These are phyloP conservation scores for Heliconius ethilla DNA, from an alignment of 2,888 invertebrate species.

Conservation along the genomic window DNA sequence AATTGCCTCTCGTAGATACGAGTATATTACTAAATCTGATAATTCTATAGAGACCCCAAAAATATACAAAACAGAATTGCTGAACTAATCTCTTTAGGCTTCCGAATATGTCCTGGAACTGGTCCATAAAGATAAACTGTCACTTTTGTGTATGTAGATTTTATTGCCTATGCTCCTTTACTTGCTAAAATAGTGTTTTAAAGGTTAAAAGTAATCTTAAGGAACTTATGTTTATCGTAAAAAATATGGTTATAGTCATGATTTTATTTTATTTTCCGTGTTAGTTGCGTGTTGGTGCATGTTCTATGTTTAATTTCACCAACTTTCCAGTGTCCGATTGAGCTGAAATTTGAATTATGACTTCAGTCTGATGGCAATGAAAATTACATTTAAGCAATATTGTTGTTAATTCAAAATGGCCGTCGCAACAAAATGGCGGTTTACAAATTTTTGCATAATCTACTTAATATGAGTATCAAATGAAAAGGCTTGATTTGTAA, in stretches of 20 bases:
- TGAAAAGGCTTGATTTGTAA: no score
- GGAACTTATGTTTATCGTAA: no score
- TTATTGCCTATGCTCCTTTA: constrained; percentile 23
- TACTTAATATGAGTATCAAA: no score
- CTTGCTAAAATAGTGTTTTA: no score
- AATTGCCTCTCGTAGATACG: not conserved
- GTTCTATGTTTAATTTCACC: not conserved
- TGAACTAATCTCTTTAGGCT: constrained; percentile 28
- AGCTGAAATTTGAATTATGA: no score
- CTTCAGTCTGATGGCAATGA: no score
- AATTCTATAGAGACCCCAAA: not conserved
- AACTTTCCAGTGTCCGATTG: not conserved
- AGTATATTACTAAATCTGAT: not conserved
- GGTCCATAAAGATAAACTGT: constrained; percentile 29
- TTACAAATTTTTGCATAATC: no score
- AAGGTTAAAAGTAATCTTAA: no score
- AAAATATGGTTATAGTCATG: not conserved
- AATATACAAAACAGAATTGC: constrained; percentile 5
- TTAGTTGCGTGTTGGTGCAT: no score
- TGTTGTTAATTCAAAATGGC: no score
- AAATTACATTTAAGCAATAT: no score
- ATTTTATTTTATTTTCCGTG: not conserved
- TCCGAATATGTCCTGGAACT: constrained; percentile 14
- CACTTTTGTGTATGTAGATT: constrained; percentile 33
- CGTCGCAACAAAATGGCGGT: no score